These are phyloP conservation scores for Nowickia ferox DNA, from an alignment of 2,888 invertebrate genomes.

Conservation along the genomic window DNA sequence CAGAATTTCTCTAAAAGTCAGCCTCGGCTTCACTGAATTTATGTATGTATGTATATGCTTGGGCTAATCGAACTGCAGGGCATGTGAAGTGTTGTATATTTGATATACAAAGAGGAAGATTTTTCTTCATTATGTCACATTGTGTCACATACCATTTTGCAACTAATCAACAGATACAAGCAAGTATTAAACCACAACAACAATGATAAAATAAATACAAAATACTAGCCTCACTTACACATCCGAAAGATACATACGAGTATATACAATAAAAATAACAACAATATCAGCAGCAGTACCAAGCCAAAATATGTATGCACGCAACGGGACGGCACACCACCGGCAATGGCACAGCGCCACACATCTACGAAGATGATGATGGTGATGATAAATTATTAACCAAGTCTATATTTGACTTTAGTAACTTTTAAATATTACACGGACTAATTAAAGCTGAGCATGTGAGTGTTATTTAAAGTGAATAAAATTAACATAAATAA, in stretches of 20 bases:
- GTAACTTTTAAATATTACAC: not conserved
- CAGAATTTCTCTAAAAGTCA: too few species aligned
- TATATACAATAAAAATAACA: slow-evolving; percentile 9
- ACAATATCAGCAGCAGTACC: slow-evolving; percentile 34
- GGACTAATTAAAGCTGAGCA: not conserved
- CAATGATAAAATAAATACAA: slow-evolving; percentile 38
- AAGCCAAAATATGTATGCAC: slow-evolving; percentile 49
- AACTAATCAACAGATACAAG: slow-evolving; percentile 69
- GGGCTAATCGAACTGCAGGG: slow-evolving; percentile 1
- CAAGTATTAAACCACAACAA: slow-evolving; percentile 56
- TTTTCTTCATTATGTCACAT: slow-evolving; percentile 73
- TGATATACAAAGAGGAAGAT: slow-evolving; percentile 65
- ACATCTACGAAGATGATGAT: slow-evolving; percentile 11
- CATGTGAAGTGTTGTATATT: slow-evolving; percentile 1
- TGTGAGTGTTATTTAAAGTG: not conserved
- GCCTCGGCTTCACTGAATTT: too few species aligned
- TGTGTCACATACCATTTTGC: slow-evolving; percentile 73
- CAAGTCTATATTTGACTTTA: slow-evolving; percentile 45
- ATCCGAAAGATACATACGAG: slow-evolving; percentile 32
- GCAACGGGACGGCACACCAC: slow-evolving; percentile 25
- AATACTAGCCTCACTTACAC: slow-evolving; percentile 30
- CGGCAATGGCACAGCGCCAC: slow-evolving; percentile 27
- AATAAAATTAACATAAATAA: not conserved
- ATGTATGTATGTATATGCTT: not conserved
- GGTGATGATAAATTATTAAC: slow-evolving; percentile 66